phyloP scores from a whole-genome alignment of 2,797 vertebrate species.

The Schizothorax lantsangensis region DNA sequence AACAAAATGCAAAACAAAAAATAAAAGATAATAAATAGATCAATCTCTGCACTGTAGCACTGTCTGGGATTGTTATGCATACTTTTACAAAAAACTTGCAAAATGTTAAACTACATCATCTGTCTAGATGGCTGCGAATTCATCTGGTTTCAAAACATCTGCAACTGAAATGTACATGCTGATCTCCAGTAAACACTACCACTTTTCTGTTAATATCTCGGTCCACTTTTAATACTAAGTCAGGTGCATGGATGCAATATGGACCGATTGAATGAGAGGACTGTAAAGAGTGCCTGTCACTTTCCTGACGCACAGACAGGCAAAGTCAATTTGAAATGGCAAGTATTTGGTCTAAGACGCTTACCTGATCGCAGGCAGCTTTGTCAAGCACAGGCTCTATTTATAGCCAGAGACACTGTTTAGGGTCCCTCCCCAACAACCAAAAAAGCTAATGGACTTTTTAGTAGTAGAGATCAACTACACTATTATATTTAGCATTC shows the following conservation, averaged over 20 bases:
- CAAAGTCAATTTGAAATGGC: conserved; percentile 27
- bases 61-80: background rate
- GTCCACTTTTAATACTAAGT: background rate
- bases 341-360: conserved; percentile 45
- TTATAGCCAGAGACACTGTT: conserved; percentile 36
- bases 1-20: too few relatives aligned
- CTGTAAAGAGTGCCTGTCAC: background rate
- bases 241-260: background rate
- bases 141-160: background rate
- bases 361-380: conserved; percentile 47
- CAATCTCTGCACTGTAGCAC: background rate
- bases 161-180: background rate
- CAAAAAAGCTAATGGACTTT: conserved; percentile 7
- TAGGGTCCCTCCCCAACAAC: background rate
- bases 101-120: background rate
- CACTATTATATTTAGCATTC: conserved; percentile 15
- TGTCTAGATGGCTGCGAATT: background rate
- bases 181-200: background rate
- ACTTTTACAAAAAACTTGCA: background rate
- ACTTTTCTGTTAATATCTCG: background rate
- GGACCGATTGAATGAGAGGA: background rate
- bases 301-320: background rate
- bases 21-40: background rate
- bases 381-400: conserved; percentile 47
- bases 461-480: background rate